Conservation (phyloP, 2,888 invertebrate species). For the Leucozona laternaria region DNA sequence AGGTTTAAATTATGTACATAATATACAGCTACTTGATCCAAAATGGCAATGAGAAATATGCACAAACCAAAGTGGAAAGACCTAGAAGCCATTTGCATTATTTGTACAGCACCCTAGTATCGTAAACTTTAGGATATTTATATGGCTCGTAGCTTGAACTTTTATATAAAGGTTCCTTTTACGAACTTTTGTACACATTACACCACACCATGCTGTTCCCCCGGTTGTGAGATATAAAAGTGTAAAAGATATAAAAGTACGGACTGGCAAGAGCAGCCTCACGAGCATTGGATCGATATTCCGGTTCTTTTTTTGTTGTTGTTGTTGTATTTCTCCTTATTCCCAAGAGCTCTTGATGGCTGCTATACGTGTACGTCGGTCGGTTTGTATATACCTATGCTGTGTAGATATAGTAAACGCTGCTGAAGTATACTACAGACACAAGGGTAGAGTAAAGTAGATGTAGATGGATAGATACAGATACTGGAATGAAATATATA, state of each 20-base stretch:
- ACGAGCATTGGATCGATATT: constrained; percentile 69
- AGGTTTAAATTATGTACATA: neutral
- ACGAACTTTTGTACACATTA: neutral
- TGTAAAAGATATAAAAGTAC: constrained; percentile 21
- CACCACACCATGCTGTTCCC: neutral
- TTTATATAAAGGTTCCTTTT: constrained; percentile 15
- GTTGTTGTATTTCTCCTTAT: constrained; percentile 28
- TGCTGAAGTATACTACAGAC: neutral
- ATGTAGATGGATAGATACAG: constrained; percentile 40
- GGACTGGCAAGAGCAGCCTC: constrained; percentile 57
- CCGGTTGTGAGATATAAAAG: neutral
- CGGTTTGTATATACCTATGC: constrained; percentile 16
- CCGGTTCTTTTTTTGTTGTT: constrained; percentile 28
- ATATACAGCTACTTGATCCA: neutral
- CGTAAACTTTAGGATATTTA: neutral
- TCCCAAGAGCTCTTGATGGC: constrained; percentile 44
- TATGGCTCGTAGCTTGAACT: constrained; percentile 2
- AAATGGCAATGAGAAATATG: neutral
- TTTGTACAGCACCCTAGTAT: neutral
- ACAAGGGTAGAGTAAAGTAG: neutral
- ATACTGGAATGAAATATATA: constrained; percentile 56
- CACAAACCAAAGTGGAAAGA: neutral
- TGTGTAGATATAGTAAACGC: neutral
- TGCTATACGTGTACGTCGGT: constrained; percentile 31
- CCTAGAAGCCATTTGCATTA: neutral